phyloP scores from a whole-genome alignment of 1,140 invertebrate genomes.

The Plectrocnemia conspersa region DNA sequence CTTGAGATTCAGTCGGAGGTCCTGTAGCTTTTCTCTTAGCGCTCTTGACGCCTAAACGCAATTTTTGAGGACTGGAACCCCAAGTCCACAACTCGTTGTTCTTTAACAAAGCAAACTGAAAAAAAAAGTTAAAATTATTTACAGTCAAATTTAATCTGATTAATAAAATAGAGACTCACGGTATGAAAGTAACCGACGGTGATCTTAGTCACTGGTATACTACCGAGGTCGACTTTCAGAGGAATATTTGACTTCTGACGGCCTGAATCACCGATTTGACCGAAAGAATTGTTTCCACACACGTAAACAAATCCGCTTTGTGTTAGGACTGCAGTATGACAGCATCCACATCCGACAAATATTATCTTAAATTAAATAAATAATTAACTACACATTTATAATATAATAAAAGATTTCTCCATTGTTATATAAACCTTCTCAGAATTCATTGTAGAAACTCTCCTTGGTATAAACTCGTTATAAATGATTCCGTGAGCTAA shows the following conservation, averaged over 20 bases:
- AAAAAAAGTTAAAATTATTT: not conserved
- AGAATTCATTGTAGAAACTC: slow-evolving; percentile 24
- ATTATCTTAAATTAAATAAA: slow-evolving; percentile 16
- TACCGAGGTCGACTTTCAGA: slow-evolving; percentile 23
- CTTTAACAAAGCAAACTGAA: slow-evolving; percentile 26
- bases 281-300: slow-evolving; percentile 31
- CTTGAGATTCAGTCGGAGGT: slow-evolving; percentile 9
- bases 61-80: slow-evolving; percentile 33
- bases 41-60: slow-evolving; percentile 25
- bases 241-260: slow-evolving; percentile 27
- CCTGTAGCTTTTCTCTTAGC: slow-evolving; percentile 11
- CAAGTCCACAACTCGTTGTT: slow-evolving; percentile 30
- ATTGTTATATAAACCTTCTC: slow-evolving; percentile 25
- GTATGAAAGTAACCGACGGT: slow-evolving; percentile 33
- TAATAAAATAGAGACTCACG: slow-evolving; percentile 14
- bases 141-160: not conserved
- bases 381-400: not conserved
- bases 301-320: slow-evolving; percentile 19
- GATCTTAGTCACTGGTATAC: slow-evolving; percentile 16
- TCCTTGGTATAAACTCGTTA: slow-evolving; percentile 55
- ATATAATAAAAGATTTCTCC: slow-evolving; percentile 1
- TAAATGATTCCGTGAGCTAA: slow-evolving; percentile 67
- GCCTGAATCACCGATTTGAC: slow-evolving; percentile 29
- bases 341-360: slow-evolving; percentile 29
- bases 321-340: slow-evolving; percentile 32